Evolutionary conservation across 2,797 vertebrate species (phyloP).

Genomic region (Sphenodon punctatus): DNA sequence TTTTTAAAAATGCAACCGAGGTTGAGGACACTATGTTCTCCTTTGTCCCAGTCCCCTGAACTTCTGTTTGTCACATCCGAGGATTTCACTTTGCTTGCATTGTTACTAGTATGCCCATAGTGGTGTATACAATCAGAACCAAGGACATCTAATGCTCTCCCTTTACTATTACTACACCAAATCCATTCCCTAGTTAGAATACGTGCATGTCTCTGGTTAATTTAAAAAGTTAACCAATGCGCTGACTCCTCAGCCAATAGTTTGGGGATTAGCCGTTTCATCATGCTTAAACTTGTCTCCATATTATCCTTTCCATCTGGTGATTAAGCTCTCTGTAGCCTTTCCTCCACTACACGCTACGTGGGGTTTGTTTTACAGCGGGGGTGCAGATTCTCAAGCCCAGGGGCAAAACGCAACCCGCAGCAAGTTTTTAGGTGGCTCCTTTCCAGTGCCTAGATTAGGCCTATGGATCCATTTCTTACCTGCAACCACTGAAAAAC

Average conservation of each 20-base stretch:
- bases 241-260: neutral
- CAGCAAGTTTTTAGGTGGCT: too few species aligned
- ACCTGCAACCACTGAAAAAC: too few species aligned
- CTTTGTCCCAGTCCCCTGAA: too few species aligned
- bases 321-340: constrained; percentile 47
- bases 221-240: neutral
- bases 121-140: neutral
- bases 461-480: too few species aligned
- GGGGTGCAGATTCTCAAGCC: too few species aligned
- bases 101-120: too few species aligned
- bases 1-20: too few species aligned
- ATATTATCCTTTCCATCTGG: constrained; percentile 50
- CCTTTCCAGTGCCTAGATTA: too few species aligned
- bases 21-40: too few species aligned
- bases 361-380: constrained; percentile 53
- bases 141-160: neutral
- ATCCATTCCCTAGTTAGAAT: neutral
- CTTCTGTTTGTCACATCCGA: too few species aligned
- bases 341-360: constrained; percentile 35
- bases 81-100: too few species aligned
- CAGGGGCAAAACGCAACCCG: too few species aligned
- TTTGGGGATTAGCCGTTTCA: neutral
- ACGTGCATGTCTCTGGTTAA: neutral
- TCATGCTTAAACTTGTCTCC: constrained; percentile 56
- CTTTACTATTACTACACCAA: neutral